Conservation (phyloP, 2,888 invertebrate species). For the Chaetogeoica ovagalla region DNA sequence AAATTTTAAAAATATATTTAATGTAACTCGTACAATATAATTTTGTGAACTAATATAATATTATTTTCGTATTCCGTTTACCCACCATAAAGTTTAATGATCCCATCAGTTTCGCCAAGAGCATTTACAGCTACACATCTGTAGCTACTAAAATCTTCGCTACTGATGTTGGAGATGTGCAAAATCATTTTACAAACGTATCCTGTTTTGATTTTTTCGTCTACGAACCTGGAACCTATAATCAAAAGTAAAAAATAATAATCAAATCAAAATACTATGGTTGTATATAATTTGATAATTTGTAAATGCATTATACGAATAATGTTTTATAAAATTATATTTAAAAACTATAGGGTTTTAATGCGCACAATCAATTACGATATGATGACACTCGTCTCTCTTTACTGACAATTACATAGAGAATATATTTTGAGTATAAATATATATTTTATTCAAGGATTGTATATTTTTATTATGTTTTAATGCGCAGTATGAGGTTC, state of each 20-base stretch:
- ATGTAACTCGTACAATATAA: not conserved
- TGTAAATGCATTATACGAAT: too few relatives aligned
- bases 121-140: slow-evolving; percentile 62
- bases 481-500: too few relatives aligned
- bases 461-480: too few relatives aligned
- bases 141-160: slow-evolving; percentile 61
- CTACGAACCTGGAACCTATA: slow-evolving; percentile 84
- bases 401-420: too few relatives aligned
- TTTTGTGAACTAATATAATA: not conserved
- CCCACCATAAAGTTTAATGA: slow-evolving; percentile 62
- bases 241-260: slow-evolving; percentile 17
- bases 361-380: too few relatives aligned
- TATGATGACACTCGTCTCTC: too few relatives aligned
- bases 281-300: not conserved
- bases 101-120: slow-evolving; percentile 63
- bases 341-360: too few relatives aligned
- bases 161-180: slow-evolving; percentile 60
- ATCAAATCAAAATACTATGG: not conserved
- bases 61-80: not conserved
- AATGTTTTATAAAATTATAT: too few relatives aligned
- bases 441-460: too few relatives aligned
- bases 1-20: not conserved
- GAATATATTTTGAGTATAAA: too few relatives aligned
- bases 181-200: slow-evolving; percentile 61
- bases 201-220: slow-evolving; percentile 74